These are phyloP conservation scores for Limanda limanda DNA, from an alignment of 2,113 vertebrate genomes.

Conservation along the genomic window DNA sequence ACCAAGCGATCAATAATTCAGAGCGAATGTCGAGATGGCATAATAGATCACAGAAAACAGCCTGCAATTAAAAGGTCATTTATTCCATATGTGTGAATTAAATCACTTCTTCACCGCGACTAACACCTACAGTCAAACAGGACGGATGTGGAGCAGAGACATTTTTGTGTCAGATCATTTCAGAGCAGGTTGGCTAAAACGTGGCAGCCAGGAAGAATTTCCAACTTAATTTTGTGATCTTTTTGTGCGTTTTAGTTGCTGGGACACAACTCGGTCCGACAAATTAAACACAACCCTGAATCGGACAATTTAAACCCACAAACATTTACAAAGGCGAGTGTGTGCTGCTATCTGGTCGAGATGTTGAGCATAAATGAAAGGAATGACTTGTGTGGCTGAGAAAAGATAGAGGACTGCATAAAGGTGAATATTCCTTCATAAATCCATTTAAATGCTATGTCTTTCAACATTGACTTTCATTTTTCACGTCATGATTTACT, in stretches of 20 bases:
- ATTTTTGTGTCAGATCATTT: background rate
- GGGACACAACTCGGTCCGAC: background rate
- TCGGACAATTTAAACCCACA: no score
- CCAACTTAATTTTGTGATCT: background rate
- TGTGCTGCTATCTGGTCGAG: no score
- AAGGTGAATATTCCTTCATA: no score
- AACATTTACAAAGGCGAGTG: no score
- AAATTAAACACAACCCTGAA: background rate
- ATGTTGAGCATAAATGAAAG: no score
- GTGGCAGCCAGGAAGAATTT: background rate
- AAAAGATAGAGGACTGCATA: no score
- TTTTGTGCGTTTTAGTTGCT: background rate
- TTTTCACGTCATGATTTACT: no score
- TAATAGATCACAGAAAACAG: conserved; percentile 61
- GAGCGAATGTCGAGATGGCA: conserved; percentile 46
- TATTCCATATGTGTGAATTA: conserved; percentile 36
- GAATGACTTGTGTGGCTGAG: no score
- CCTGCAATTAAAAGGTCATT: conserved; percentile 52
- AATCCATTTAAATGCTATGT: no score
- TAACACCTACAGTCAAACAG: conserved; percentile 12
- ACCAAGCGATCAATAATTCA: conserved; percentile 78
- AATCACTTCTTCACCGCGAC: background rate
- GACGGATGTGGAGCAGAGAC: background rate
- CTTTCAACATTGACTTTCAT: no score
- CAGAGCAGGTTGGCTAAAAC: background rate